These are phyloP conservation scores for Amphipoea oculea DNA, from an alignment of 2,888 invertebrate species.

Conservation along the genomic window DNA sequence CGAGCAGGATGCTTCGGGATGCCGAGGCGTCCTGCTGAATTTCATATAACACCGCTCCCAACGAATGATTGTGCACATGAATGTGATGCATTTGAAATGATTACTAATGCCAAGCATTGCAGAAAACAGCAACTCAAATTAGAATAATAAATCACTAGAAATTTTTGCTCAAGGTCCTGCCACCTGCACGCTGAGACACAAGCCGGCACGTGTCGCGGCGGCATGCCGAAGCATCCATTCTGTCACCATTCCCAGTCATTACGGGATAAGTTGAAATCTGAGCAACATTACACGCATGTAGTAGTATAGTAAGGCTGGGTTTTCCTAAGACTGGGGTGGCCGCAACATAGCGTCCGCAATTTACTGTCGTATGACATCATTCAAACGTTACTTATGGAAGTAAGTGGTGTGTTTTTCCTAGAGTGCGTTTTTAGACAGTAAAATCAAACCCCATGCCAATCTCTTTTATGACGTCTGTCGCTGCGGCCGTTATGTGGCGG, in stretches of 20 bases:
- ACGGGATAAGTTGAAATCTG: slow-evolving; percentile 6
- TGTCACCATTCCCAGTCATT: not conserved
- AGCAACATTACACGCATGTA: slow-evolving; percentile 16
- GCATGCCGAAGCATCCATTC: slow-evolving; percentile 50
- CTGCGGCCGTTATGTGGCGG: not conserved
- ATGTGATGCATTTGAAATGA: slow-evolving; percentile 42
- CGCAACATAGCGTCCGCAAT: not conserved
- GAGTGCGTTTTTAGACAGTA: not conserved
- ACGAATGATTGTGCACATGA: slow-evolving; percentile 35
- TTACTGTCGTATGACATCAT: not conserved
- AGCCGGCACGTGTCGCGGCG: slow-evolving; percentile 10
- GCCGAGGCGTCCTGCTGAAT: slow-evolving; percentile 18
- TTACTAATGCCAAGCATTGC: slow-evolving; percentile 48
- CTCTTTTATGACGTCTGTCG: not conserved
- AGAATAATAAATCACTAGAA: slow-evolving; percentile 29
- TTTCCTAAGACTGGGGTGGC: not conserved
- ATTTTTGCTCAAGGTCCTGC: slow-evolving; percentile 22
- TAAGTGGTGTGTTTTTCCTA: not conserved
- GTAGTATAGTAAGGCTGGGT: not conserved
- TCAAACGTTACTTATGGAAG: not conserved
- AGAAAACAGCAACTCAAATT: slow-evolving; percentile 39
- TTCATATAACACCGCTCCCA: slow-evolving; percentile 19
- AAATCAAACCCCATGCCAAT: too few species aligned
- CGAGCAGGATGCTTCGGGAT: slow-evolving; percentile 51
- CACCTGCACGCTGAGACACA: slow-evolving; percentile 33